A percentile compares a stretch with the other conserved stretches of the same genome.
Evolutionary conservation across 2,888 invertebrate genomes (phyloP).

Genomic region (Lasius platythorax): DNA sequence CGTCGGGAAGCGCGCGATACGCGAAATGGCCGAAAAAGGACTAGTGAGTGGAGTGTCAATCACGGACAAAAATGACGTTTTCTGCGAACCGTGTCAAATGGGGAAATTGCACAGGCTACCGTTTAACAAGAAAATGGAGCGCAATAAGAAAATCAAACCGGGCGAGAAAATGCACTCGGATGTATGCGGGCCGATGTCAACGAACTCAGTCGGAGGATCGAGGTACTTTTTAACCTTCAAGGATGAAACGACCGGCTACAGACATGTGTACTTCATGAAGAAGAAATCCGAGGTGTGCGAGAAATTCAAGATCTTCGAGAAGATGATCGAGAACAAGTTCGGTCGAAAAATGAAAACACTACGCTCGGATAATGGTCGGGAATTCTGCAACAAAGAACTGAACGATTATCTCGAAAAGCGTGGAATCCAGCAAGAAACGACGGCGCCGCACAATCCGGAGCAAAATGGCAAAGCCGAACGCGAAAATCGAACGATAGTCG

Average conservation of each 20-base stretch:
- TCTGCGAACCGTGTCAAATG: slow-evolving; percentile 59
- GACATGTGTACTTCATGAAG: background rate
- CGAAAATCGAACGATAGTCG: background rate
- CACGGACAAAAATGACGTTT: slow-evolving; percentile 53
- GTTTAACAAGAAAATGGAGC: slow-evolving; percentile 27
- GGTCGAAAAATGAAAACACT: background rate
- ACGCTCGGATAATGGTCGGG: background rate
- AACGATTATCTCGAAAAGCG: background rate
- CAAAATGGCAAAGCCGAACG: slow-evolving; percentile 1
- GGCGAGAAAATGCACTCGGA: background rate
- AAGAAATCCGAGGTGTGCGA: background rate
- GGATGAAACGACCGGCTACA: background rate
- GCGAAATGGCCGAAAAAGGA: slow-evolving; percentile 59
- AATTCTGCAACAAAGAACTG: background rate
- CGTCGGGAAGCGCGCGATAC: slow-evolving; percentile 55
- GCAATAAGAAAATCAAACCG: background rate
- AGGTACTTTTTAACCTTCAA: background rate
- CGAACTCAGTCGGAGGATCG: background rate
- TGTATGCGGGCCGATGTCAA: background rate
- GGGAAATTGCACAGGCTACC: slow-evolving; percentile 58
- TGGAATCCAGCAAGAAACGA: background rate
- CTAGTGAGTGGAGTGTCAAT: slow-evolving; percentile 62
- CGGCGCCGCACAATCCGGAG: background rate
- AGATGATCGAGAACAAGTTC: background rate
- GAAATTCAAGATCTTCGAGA: background rate